Conservation (phyloP, 2,113 vertebrate species). For the Platichthys stellatus region DNA sequence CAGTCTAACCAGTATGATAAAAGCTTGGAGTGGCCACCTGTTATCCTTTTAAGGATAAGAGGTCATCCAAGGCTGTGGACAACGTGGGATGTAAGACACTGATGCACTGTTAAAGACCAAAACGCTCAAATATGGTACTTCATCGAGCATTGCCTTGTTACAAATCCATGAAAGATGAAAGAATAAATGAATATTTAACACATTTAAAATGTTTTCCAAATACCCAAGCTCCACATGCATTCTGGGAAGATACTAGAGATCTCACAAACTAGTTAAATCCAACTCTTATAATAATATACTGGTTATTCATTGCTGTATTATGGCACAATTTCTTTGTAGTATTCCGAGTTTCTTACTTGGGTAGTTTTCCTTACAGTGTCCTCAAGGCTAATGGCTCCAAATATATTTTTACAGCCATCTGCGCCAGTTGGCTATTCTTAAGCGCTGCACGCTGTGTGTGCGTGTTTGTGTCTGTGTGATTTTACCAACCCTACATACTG, state of each 20-base stretch:
- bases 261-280: slow-evolving; percentile 33
- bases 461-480: slow-evolving; percentile 50
- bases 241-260: slow-evolving; percentile 12
- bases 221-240: slow-evolving; percentile 13
- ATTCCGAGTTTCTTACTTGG: slow-evolving; percentile 60
- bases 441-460: slow-evolving; percentile 60
- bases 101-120: background rate
- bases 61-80: background rate
- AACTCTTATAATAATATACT: slow-evolving; percentile 8
- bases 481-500: slow-evolving; percentile 65
- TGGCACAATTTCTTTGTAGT: slow-evolving; percentile 39
- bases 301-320: slow-evolving; percentile 48
- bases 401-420: slow-evolving; percentile 84
- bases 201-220: slow-evolving; percentile 4
- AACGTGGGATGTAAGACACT: background rate
- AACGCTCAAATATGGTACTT: background rate
- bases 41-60: background rate
- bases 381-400: slow-evolving; percentile 79
- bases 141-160: background rate
- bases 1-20: background rate
- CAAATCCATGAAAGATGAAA: slow-evolving; percentile 1
- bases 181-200: slow-evolving; percentile 5
- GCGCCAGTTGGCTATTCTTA: slow-evolving; percentile 81
- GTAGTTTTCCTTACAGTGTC: slow-evolving; percentile 78
- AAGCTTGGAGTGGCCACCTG: background rate